Evolutionary conservation across 2,113 vertebrate species (phyloP).

Genomic region (Petrocephalus microphthalmus): DNA sequence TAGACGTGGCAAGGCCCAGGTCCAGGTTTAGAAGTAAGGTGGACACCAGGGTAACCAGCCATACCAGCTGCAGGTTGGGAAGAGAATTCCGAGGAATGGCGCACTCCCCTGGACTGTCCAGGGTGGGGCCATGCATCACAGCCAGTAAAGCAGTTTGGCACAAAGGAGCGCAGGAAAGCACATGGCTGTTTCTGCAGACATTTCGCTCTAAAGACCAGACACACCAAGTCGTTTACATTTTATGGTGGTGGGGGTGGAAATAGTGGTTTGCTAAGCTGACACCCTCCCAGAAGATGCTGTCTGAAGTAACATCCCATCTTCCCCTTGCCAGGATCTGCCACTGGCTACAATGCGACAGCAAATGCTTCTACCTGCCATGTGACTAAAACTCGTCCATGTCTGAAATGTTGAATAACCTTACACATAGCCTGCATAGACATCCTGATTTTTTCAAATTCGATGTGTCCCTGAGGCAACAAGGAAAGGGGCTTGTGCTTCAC

Average conservation of each 20-base stretch:
- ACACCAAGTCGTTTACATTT: neutral
- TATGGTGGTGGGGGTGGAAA: neutral
- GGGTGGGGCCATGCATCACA: neutral
- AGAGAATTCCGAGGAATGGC: neutral
- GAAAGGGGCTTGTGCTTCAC: no score
- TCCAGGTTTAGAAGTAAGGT: conserved; percentile 83
- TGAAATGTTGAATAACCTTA: neutral
- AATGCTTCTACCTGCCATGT: neutral
- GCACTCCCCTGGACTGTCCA: neutral
- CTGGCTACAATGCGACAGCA: neutral
- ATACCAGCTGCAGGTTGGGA: conserved; percentile 63
- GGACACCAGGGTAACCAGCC: conserved; percentile 82
- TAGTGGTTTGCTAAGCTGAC: neutral
- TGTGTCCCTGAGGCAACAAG: no score
- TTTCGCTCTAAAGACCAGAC: neutral
- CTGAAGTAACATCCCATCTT: neutral
- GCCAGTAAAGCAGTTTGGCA: neutral
- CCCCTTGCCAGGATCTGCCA: neutral
- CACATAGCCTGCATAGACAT: neutral
- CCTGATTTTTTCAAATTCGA: no score
- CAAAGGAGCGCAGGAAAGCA: neutral
- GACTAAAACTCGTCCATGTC: neutral
- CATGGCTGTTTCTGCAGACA: neutral
- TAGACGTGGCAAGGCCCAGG: conserved; percentile 72
- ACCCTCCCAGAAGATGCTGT: neutral